phyloP scores from a whole-genome alignment of 2,113 vertebrate species.

The Rhinolophus sinicus region DNA sequence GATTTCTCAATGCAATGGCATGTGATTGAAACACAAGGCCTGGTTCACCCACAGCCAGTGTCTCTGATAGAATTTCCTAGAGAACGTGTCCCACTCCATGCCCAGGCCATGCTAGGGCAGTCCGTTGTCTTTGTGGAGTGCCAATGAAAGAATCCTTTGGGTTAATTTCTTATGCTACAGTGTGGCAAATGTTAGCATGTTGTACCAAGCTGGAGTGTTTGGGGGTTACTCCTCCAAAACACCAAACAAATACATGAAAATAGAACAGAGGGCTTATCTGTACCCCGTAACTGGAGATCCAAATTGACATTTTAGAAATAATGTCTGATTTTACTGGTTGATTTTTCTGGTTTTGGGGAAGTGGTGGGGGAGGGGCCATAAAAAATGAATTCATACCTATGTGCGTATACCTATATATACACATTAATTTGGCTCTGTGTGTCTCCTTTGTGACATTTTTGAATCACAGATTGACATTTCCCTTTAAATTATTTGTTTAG shows the following conservation, averaged over 20 bases:
- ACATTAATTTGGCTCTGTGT: background rate
- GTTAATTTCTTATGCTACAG: background rate
- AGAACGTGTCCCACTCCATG: background rate
- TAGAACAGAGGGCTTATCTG: background rate
- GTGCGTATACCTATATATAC: background rate
- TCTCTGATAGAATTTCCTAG: background rate
- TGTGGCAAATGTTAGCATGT: background rate
- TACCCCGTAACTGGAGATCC: background rate
- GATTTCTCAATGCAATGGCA: background rate
- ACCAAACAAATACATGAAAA: background rate
- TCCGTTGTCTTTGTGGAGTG: background rate
- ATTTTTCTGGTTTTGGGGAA: background rate
- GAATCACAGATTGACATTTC: background rate
- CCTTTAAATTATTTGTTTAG: background rate
- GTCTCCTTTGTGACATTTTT: conserved; percentile 23
- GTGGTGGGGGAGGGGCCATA: background rate
- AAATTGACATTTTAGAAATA: background rate
- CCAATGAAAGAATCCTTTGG: background rate
- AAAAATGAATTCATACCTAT: background rate
- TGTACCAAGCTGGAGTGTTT: background rate
- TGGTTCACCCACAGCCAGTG: background rate
- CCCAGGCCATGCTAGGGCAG: rapidly evolving
- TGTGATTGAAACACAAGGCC: background rate
- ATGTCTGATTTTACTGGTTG: background rate
- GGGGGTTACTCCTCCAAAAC: background rate